Base-by-base conservation (phyloP, 2,888 invertebrate genomes). In the Sthenelais limicola region DNA sequence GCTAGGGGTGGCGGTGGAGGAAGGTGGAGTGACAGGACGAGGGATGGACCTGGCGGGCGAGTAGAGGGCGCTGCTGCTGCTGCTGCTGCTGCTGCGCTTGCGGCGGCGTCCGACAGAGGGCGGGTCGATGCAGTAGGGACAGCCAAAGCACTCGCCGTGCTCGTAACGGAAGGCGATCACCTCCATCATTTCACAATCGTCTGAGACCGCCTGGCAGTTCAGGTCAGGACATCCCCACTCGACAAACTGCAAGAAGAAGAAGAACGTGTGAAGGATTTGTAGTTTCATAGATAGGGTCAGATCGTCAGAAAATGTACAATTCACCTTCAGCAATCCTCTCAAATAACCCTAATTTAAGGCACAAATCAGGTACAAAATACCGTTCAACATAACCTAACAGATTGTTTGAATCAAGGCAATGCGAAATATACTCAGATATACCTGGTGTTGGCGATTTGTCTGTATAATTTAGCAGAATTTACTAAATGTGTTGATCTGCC, bases 161-260 rank as follows among this genome's bases (percentile, higher is more conserved):
- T 3, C 62, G 38, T 21, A 62, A 26, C 62, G 35, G 62, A 62
- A 62, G 62, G 62, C 62, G 24, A 62, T 62, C 62, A 62, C 62
- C 62, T 62, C 62, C 62, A 62, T 62, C 3, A 62, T 1, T 7
- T 62, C 24, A n/a, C 62, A 62, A 26, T 62, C 38, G 2, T 15
- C n/a, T 35, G 9, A 12, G 3, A 62, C 38, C 21, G 9, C 38
- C 4, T 24, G 38, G 24, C 62, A 62, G 4, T 1, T 35, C 24
- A 62, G 35, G 15, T 15, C 38, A 1, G 62, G 62, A 28, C 62
- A 62, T 15, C 56, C 32, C 56, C 56, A 56, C n/a, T 33, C 56
- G 7, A 9, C 56, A 28, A 56, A 56, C 56, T 56, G 56, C n/a
- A 56, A 24, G 52, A 30, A 52, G 24, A 26, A 30, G 5, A 12